Percentiles rank a stretch among this genome's conserved stretches.
phyloP scores from a whole-genome alignment of 2,888 invertebrate species.

The Caenorhabditis sp. region DNA sequence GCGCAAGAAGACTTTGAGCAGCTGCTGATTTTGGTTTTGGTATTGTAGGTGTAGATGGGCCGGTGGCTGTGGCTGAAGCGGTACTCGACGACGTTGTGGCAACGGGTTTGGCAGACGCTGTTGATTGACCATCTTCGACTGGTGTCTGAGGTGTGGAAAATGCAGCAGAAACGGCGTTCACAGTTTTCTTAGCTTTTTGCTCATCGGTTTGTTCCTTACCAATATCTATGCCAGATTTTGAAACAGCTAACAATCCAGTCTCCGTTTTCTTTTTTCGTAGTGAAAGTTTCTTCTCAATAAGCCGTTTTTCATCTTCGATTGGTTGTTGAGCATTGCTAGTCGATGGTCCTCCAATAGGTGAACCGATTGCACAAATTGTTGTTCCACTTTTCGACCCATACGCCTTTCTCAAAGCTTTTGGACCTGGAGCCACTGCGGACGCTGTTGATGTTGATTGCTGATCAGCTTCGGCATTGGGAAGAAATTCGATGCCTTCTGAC shows the following conservation, averaged over 20 bases:
- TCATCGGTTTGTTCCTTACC: slow-evolving; percentile 60
- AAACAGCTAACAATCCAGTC: slow-evolving; percentile 15
- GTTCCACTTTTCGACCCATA: slow-evolving; percentile 59
- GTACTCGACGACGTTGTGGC: background rate
- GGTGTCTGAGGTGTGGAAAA: slow-evolving; percentile 49
- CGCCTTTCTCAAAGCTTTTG: slow-evolving; percentile 54
- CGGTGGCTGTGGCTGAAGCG: background rate
- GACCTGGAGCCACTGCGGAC: slow-evolving; percentile 34
- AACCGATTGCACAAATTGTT: slow-evolving; percentile 55
- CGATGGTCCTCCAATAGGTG: slow-evolving; percentile 38
- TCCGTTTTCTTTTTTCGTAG: slow-evolving; percentile 50
- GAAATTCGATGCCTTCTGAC: slow-evolving; percentile 49
- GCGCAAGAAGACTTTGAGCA: slow-evolving; percentile 54
- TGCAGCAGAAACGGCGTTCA: slow-evolving; percentile 68
- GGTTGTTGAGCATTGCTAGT: slow-evolving; percentile 29
- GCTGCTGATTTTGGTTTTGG: slow-evolving; percentile 38
- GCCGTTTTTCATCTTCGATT: slow-evolving; percentile 38
- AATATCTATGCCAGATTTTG: slow-evolving; percentile 54
- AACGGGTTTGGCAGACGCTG: background rate
- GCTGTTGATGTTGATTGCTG: slow-evolving; percentile 25
- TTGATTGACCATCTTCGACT: background rate
- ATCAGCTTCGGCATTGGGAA: slow-evolving; percentile 14
- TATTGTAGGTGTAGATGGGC: slow-evolving; percentile 2
- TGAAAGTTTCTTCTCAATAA: slow-evolving; percentile 59
- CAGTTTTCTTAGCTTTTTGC: slow-evolving; percentile 66